phyloP scores from a whole-genome alignment of 2,888 invertebrate genomes.

The Agonopterix subpropinquella region DNA sequence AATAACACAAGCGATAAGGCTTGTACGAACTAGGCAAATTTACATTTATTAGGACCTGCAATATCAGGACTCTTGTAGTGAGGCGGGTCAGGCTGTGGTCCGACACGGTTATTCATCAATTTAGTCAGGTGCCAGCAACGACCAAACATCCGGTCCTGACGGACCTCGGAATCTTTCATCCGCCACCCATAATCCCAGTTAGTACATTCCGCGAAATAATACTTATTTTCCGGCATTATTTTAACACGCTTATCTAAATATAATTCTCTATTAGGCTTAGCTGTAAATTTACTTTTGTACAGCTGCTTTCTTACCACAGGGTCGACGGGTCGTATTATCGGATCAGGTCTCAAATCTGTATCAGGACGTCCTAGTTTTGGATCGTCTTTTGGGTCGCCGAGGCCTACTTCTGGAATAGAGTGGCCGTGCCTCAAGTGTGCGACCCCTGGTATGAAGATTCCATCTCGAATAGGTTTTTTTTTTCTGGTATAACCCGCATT shows the following conservation, averaged over 20 bases:
- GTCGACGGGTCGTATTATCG: constrained; percentile 41
- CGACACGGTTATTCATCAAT: constrained; percentile 22
- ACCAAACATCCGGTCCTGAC: background rate
- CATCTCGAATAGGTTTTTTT: constrained; percentile 30
- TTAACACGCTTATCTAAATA: constrained; percentile 30
- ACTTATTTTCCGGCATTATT: constrained; percentile 34
- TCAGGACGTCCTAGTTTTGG: constrained; percentile 30
- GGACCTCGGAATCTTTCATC: constrained; percentile 27
- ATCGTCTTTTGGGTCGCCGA: constrained; percentile 36
- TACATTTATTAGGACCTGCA: background rate
- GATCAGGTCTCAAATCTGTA: constrained; percentile 27
- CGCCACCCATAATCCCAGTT: constrained; percentile 44
- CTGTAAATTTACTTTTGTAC: constrained; percentile 18
- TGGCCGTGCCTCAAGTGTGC: constrained; percentile 29
- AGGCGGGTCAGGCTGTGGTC: constrained; percentile 37
- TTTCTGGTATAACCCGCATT: constrained; percentile 27
- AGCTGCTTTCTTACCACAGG: constrained; percentile 25
- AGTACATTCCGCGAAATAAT: constrained; percentile 35
- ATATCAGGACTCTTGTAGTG: constrained; percentile 30
- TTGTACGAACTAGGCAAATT: too few species aligned
- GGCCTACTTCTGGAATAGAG: constrained; percentile 32
- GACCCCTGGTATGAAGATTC: constrained; percentile 27
- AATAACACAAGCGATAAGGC: too few species aligned
- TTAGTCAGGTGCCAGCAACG: background rate
- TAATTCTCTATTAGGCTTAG: constrained; percentile 27